phyloP scores from a whole-genome alignment of 2,797 vertebrate genomes.

The Sebastes hubbsi region DNA sequence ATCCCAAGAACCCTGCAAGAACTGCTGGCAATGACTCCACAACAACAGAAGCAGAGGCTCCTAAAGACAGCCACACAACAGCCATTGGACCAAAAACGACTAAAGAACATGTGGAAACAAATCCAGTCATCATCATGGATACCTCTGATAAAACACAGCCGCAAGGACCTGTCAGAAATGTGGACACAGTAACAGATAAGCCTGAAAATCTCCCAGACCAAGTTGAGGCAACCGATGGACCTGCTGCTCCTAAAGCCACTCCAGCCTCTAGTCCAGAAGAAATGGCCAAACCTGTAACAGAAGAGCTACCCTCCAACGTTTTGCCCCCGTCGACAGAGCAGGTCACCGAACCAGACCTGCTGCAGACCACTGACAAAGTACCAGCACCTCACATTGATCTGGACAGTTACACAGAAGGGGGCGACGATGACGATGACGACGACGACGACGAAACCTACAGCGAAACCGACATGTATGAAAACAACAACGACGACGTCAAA shows the following conservation, averaged over 20 bases:
- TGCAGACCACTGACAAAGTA: neutral
- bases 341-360: neutral
- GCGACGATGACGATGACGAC: neutral
- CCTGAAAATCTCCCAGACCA: rapidly evolving
- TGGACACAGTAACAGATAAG: rapidly evolving
- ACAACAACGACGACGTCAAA: neutral
- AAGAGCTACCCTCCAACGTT: neutral
- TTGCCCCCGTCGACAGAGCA: neutral
- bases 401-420: neutral
- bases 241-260: neutral
- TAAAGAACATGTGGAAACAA: rapidly evolving
- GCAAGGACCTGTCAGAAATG: rapidly evolving
- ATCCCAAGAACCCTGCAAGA: rapidly evolving
- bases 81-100: rapidly evolving
- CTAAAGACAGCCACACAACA: rapidly evolving
- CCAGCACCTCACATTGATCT: rapidly evolving
- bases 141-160: neutral
- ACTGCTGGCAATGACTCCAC: rapidly evolving
- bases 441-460: neutral
- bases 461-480: rapidly evolving
- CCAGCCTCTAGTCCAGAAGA: neutral
- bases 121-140: rapidly evolving
- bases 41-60: neutral
- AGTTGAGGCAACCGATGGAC: rapidly evolving
- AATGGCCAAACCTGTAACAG: neutral